phyloP scores from a whole-genome alignment of 2,888 invertebrate genomes.

The Acrocera orbiculus region DNA sequence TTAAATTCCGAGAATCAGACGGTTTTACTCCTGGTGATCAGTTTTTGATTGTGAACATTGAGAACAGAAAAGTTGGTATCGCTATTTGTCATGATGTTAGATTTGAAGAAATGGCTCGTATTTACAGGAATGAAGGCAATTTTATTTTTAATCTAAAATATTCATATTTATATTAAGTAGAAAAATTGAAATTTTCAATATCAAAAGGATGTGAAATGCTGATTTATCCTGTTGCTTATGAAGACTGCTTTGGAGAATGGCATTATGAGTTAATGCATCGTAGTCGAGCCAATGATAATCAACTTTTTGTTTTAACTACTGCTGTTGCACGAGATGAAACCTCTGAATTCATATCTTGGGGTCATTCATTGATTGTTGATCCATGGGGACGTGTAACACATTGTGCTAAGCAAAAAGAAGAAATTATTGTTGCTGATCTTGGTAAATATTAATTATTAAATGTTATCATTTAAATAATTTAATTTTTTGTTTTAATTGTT shows the following conservation, averaged over 20 bases:
- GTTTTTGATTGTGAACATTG: slow-evolving; percentile 56
- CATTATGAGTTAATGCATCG: slow-evolving; percentile 74
- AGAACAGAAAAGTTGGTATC: slow-evolving; percentile 58
- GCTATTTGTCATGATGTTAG: slow-evolving; percentile 94
- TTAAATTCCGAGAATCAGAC: slow-evolving; percentile 73
- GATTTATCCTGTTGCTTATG: slow-evolving; percentile 2
- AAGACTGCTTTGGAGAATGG: slow-evolving; percentile 44
- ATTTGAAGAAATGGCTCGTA: slow-evolving; percentile 71
- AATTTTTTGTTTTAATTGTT: neutral
- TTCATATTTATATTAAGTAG: neutral
- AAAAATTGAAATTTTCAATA: neutral
- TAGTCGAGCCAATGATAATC: slow-evolving; percentile 77
- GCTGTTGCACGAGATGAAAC: slow-evolving; percentile 67
- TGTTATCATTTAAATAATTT: neutral
- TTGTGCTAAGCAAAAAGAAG: slow-evolving; percentile 50
- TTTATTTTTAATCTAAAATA: neutral
- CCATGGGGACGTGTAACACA: slow-evolving; percentile 60
- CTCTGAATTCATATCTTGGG: slow-evolving; percentile 78
- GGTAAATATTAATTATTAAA: slow-evolving; percentile 31
- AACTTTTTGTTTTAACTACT: slow-evolving; percentile 69
- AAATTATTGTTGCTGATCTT: slow-evolving; percentile 53
- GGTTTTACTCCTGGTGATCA: slow-evolving; percentile 56
- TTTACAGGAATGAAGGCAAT: slow-evolving; percentile 43
- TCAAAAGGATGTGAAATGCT: slow-evolving; percentile 1
- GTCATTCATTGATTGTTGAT: slow-evolving; percentile 66